These are phyloP conservation scores for Aphelenchoides bicaudatus DNA, from an alignment of 2,888 invertebrate species.

Conservation along the genomic window DNA sequence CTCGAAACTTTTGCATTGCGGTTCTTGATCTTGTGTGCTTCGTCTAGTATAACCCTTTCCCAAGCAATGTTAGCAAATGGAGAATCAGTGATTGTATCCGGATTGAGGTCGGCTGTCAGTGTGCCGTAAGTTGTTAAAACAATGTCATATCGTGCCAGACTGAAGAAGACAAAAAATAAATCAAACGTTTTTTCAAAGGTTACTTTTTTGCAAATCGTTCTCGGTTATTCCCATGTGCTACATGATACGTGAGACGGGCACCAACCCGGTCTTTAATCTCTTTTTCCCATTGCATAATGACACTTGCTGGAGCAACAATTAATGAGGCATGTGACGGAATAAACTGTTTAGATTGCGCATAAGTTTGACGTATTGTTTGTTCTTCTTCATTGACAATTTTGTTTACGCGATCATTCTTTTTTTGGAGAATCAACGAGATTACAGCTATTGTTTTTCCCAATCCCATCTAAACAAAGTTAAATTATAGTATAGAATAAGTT, in stretches of 20 bases:
- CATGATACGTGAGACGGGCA: constrained; percentile 67
- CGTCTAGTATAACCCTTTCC: constrained; percentile 84
- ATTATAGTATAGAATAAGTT: too few species aligned
- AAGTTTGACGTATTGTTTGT: not conserved
- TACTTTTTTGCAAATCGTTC: constrained; percentile 34
- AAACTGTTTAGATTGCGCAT: constrained; percentile 16
- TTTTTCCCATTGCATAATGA: constrained; percentile 83
- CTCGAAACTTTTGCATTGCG: constrained; percentile 62
- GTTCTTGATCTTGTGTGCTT: constrained; percentile 87
- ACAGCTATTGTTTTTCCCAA: constrained; percentile 65
- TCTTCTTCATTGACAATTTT: constrained; percentile 1
- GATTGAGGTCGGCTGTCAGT: constrained; percentile 62
- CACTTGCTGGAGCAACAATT: constrained; percentile 86
- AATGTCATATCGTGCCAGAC: constrained; percentile 68
- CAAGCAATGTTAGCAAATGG: constrained; percentile 70
- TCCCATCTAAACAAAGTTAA: too few species aligned
- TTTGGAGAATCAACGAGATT: constrained; percentile 63
- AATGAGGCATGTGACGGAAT: constrained; percentile 64
- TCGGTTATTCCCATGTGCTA: constrained; percentile 74
- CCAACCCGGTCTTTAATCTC: constrained; percentile 67
- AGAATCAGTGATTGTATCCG: constrained; percentile 23
- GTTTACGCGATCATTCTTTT: constrained; percentile 48
- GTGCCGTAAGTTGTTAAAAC: constrained; percentile 86
- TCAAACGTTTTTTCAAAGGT: too few species aligned
- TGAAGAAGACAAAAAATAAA: constrained; percentile 20